Evolutionary conservation across 1,140 invertebrate species (phyloP), one percentile per base, ranked within the genome.

Genomic region (Plutomurus gul): DNA sequence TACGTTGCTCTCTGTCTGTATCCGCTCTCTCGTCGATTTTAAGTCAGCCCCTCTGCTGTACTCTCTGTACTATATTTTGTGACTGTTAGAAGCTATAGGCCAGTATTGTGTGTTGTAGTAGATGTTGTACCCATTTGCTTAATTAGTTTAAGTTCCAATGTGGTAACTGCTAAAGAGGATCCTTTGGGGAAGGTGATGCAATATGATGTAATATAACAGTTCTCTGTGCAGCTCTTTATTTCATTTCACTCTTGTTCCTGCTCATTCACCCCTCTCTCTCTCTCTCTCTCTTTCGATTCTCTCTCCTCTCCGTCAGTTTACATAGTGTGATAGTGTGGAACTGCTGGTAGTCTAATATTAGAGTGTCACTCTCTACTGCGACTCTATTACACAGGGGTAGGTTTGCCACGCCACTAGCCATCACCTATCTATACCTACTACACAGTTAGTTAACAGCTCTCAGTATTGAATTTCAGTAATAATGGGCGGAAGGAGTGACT

Each of bases 61-160:
- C 39, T 7, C 39, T 3, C 39, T 33, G 5, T 25, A 65, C 56
- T 30, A 51, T 22, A 25, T 27, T 16, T 27, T 27, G 6, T 16
- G 20, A 6, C 4, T 51, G 16, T 18, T 22, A 20, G 20, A 22
- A 51, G 43, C n/a, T 47, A 60, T 60, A 60, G 3, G 16, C n/a
- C 2, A 2, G 51, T n/a, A 33, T 13, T n/a, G 3, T 65, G n/a
- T n/a, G 27, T 27, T 16, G 51, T 30, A 11, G n/a, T 25, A 30
- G n/a, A n/a, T n/a, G n/a, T n/a, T 30, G 27, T 65, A 72, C 70
- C 70, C 70, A 72, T 72, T 72, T 72, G 36, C 37, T 39, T 72
- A 72, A 72, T 72, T 72, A 72, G 70, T 72, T 72, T 72, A 72
- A 72, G 36, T 39, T 40, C 18, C 36, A 72, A 46, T 72, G 70